Evolutionary conservation across 2,113 vertebrate genomes (phyloP), one percentile per base, ranked within the genome.

Genomic region (Falco punctatus): DNA sequence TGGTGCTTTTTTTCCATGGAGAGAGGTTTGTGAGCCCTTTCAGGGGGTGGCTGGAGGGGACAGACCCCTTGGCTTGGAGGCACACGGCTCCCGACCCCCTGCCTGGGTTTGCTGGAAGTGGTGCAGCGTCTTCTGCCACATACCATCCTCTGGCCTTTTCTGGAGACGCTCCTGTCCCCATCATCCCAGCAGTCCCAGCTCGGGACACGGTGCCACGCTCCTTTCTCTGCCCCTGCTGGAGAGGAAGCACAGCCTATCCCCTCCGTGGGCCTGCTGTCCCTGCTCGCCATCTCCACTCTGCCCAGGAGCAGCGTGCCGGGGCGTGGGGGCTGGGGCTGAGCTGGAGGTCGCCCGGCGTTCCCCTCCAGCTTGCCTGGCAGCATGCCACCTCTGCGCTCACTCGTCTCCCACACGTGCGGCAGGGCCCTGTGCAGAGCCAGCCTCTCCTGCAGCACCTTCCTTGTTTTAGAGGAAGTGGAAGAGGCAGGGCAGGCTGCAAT

Each of bases 401-500:
- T 90, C 75, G 27, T n/a, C 58, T 58, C 64, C 33, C 48, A 6
- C 30, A 33, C 33, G 15, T 14, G 17, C 67, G 21, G 77, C 46
- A 46, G 42, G 42, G n/a, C n/a, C 70, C 42, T 24, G 42, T 5
- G 3, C 3, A 3, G 26, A 35, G 46, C 91, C 61, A 20, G 80
- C 96, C 64, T 92, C 81, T 91, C 77, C 87, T 5, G 61, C 52
- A 51, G 77, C 89, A 17, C 96, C 71, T 98, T 98, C 98, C 98
- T 98, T 98, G 98, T 98, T 98, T 97, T 98, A 98, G 95, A 98
- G 98, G 98, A 97, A 98, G 98, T 54, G 19, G 75, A 79, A 82
- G 92, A 94, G 92, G 81, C 71, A 72, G 65, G 69, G 69, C 69
- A 57, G 61, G 90, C 86, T 85, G 70, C 5, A 19, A 65, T 62